Conservation (phyloP, 2,888 invertebrate genomes). For the Eretmocerus hayati region DNA sequence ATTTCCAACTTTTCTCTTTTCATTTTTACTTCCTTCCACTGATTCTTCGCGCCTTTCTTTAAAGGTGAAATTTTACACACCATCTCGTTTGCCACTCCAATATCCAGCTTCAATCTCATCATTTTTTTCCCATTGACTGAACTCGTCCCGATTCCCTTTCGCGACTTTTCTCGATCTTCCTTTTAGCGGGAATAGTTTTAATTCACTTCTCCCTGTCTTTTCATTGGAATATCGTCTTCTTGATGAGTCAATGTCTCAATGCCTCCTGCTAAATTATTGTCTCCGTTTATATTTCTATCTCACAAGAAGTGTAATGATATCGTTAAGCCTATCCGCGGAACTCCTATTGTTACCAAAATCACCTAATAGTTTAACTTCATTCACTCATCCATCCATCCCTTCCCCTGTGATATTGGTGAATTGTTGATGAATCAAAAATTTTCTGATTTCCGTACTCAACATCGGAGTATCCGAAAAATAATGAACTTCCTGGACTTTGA, state of each 20-base stretch:
- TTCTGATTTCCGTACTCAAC: too few species aligned
- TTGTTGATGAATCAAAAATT: too few species aligned
- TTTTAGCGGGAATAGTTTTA: conserved; percentile 7
- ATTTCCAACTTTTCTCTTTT: too few species aligned
- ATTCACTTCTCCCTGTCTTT: conserved; percentile 2
- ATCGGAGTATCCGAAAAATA: too few species aligned
- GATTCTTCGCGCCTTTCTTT: not conserved
- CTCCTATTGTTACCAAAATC: too few species aligned
- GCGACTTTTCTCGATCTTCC: conserved; percentile 3
- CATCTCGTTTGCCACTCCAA: conserved; percentile 12
- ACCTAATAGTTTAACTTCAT: too few species aligned
- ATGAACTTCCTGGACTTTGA: too few species aligned
- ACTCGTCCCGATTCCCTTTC: conserved; percentile 12
- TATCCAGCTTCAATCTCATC: conserved; percentile 6
- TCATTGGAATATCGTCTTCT: too few species aligned
- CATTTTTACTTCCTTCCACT: not conserved
- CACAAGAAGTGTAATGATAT: too few species aligned
- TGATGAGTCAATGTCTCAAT: not conserved
- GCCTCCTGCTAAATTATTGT: not conserved
- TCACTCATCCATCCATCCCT: too few species aligned
- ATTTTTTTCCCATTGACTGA: conserved; percentile 18
- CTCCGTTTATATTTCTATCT: not conserved
- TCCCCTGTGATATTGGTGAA: too few species aligned
- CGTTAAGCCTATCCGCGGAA: too few species aligned
- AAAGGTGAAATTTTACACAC: conserved; percentile 14